Evolutionary conservation across 2,888 invertebrate genomes (phyloP), one percentile per base, ranked within the genome.

Genomic region (Odontocerum albicorne): DNA sequence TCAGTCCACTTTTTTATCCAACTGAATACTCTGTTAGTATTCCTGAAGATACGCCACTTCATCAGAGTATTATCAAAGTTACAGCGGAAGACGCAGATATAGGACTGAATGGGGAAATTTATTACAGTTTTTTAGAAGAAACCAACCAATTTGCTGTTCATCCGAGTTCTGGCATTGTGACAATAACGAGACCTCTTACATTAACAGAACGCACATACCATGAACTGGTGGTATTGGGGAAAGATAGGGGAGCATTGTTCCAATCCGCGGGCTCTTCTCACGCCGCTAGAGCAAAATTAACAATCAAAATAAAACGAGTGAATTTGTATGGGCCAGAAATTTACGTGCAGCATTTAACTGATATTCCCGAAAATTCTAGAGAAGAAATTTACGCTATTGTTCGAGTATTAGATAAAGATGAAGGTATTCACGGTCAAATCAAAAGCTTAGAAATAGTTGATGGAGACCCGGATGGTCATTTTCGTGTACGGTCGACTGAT

Each of bases 51-150:
- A 86, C 88, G 55, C 87, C 92, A 10, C 75, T 93, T 52, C 92
- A 96, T 72, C 82, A 85, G 49, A 91, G 88, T 69, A 83, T 96
- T 56, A 74, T 88, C 31, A 84, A 81, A 66, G 90, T 92, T 45
- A 77, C 85, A 27, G 98, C 97, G 1, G 95, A 94, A 67, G 98
- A 99, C 73, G 96, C 98, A 2, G 98, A 99, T 72, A 78, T 92
- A 27, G 98, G 97, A 2, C 81, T 93, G 65, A 98, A 98, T 72
- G 96, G 96, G 1, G 95, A 97, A 75, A 92, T 98, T 64, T 97
- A 97, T 75, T 98, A 96, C 75, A 95, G 93, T 70, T 86, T 98
- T 66, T 79, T 84, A 44, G 87, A 91, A 63, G 82, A 84, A 56
- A 91, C 87, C 39, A 87, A 90, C 66, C 86, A 86, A 65, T 98